These are phyloP conservation scores for Clistopyga incitator DNA, from an alignment of 2,888 invertebrate genomes.

Conservation along the genomic window DNA sequence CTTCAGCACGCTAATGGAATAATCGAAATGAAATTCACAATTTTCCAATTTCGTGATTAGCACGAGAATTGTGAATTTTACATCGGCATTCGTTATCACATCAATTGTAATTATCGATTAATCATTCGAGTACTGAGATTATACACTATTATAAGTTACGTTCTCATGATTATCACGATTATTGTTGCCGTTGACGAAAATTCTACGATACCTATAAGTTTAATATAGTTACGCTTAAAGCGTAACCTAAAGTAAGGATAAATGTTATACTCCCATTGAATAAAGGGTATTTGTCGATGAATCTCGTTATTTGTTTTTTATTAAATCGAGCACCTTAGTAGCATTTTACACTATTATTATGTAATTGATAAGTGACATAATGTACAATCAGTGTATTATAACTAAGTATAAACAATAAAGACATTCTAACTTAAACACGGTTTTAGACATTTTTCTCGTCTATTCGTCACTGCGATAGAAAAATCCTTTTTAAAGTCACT, in stretches of 20 bases:
- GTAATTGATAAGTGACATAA: slow-evolving; percentile 33
- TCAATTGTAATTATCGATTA: slow-evolving; percentile 54
- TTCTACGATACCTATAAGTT: slow-evolving; percentile 83
- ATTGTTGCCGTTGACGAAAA: slow-evolving; percentile 81
- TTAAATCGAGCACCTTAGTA: slow-evolving; percentile 48
- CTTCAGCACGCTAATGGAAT: no score
- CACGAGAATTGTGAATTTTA: no score
- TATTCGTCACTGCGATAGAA: neutral
- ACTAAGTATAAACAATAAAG: slow-evolving; percentile 50
- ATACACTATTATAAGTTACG: slow-evolving; percentile 65
- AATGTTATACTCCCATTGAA: slow-evolving; percentile 84
- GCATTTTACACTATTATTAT: slow-evolving; percentile 59
- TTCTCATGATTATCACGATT: slow-evolving; percentile 73
- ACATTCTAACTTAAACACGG: slow-evolving; percentile 28
- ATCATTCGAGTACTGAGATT: slow-evolving; percentile 40
- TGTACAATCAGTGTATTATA: slow-evolving; percentile 64
- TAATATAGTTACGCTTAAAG: slow-evolving; percentile 82
- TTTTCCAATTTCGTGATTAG: no score
- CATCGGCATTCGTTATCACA: slow-evolving; percentile 28
- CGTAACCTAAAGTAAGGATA: no score
- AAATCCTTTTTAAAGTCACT: neutral
- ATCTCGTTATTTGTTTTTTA: slow-evolving; percentile 55
- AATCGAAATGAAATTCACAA: no score
- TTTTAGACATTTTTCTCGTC: neutral
- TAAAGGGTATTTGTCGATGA: slow-evolving; percentile 84